Base-by-base conservation (phyloP, 2,888 invertebrate species). In the Scaptomyza flava region DNA sequence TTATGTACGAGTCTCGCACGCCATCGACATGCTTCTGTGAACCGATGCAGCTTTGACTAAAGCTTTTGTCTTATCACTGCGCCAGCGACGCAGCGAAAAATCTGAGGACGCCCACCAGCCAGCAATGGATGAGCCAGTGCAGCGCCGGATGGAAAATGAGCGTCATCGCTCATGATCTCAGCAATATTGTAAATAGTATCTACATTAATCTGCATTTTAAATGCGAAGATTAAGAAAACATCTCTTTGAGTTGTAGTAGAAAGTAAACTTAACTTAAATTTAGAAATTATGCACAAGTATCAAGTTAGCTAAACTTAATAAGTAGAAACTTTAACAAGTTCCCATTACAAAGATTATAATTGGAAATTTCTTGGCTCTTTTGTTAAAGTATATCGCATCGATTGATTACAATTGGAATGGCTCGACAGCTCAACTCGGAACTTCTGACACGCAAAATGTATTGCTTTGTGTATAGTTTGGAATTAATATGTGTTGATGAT, bases 101-200 rank as follows among this genome's bases (percentile, higher is more conserved):
- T 48, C 60, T 62, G 61, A 52, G 66, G 42, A 70, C 73, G 73
- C 70, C 73, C 73, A 73, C 69, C 38, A 72, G 66, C 69, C 38
- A 72, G 66, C 66, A 52, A 54, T 57, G 52, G 50, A 51, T 45
- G 23, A 23, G 23, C 23, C 23, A 23, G 4, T 23, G 23, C 23
- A 23, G 23, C 2, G 23, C 23, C 63, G 54, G 60, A 58, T 50
- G 42, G 12, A 27, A 41, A 34, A 63, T 33, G 43, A 57, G 53
- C 70, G 42, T 45, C 64, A 36, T n/a, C 34, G 20, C 51, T 38
- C 31, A 50, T 48, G 41, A 53, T 31, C 47, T 34, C 57, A 48
- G 14, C 38, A 34, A 9, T 4, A 1, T 7, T 33, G 47, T 38
- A 14, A 3, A 23, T 23, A 17, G 17, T 17, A 17, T 17, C 17